Evolutionary conservation across 2,888 invertebrate species (phyloP), one percentile per base, ranked within the genome.

Genomic region (Colostygia pectinataria): DNA sequence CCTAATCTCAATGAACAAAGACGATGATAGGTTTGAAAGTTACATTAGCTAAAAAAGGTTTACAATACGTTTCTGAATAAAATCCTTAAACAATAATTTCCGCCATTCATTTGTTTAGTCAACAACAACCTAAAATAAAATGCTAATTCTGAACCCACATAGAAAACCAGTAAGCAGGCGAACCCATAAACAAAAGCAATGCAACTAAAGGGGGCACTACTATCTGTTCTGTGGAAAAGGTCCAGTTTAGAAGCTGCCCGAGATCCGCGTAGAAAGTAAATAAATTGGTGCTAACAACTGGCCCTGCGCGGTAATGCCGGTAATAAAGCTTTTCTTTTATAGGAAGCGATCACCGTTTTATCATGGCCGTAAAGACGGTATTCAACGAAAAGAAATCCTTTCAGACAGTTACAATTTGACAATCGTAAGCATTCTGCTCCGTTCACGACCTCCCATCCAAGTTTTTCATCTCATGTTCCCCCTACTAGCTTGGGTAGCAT

Each of bases 201-300:
- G 38, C 29, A 14, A 20, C 10, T 27, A 32, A 41, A 40, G 18
- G 14, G 24, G 25, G 9, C 23, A 23, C 34, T 36, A 13, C 14
- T 12, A 15, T 8, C 6, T 37, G 6, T n/a, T 15, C 24, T 25
- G 13, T 7, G 15, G 4, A 10, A 37, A 46, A 49, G 57, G 60
- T 57, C 57, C 58, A 60, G 57, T 59, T 59, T 45, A 46, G 47
- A 41, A 24, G 31, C 57, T 47, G 55, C 45, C 53, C 57, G 55
- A 65, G 61, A 61, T 59, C 66, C 62, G 60, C 50, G 49, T 74
- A 72, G 74, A 74, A 74, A 74, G 74, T 73, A 72, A 68, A 71
- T 74, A 73, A 71, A 72, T 73, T 69, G 71, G 60, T 59, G 61
- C 59, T 63, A 65, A 59, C 65, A 59, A 59, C 63, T 60, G 51